A percentile compares a stretch with the other conserved stretches of the same genome.
phyloP scores from a whole-genome alignment of 2,888 invertebrate species.

The Chaetoderma sp. region DNA sequence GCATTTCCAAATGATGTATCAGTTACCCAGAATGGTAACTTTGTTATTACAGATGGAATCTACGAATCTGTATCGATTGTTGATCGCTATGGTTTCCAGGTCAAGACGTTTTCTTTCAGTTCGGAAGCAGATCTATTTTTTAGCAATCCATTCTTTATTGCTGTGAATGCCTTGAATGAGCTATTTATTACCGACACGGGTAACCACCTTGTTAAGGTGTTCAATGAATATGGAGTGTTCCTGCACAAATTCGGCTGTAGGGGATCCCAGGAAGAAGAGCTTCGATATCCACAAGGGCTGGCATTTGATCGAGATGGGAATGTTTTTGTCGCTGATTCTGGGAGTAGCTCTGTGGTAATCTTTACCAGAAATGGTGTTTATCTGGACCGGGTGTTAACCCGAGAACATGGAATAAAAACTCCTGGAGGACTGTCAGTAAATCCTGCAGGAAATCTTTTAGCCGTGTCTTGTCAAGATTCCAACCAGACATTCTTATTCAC shows the following conservation, averaged over 20 bases:
- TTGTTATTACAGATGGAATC: slow-evolving; percentile 40
- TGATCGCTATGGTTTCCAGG: slow-evolving; percentile 23
- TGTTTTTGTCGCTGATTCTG: slow-evolving; percentile 42
- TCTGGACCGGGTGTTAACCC: slow-evolving; percentile 21
- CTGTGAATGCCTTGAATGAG: slow-evolving; percentile 26
- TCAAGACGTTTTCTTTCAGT: slow-evolving; percentile 33
- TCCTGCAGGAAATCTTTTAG: slow-evolving; percentile 21
- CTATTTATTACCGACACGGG: slow-evolving; percentile 41
- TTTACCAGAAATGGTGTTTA: slow-evolving; percentile 35
- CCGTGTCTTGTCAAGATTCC: slow-evolving; percentile 41
- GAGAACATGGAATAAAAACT: slow-evolving; percentile 26
- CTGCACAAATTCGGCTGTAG: slow-evolving; percentile 37
- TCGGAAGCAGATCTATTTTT: slow-evolving; percentile 27
- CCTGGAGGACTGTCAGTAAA: slow-evolving; percentile 36
- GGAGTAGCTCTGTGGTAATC: slow-evolving; percentile 39
- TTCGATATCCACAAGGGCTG: slow-evolving; percentile 39
- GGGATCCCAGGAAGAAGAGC: slow-evolving; percentile 26
- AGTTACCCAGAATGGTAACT: slow-evolving; percentile 21
- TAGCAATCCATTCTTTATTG: slow-evolving; percentile 37
- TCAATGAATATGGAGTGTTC: slow-evolving; percentile 33
- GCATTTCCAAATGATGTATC: slow-evolving; percentile 37
- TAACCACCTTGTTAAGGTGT: slow-evolving; percentile 41
- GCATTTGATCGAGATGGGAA: slow-evolving; percentile 24
- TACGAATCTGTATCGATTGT: slow-evolving; percentile 37
- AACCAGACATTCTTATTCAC: too few species aligned